Base-by-base conservation (phyloP, 2,113 vertebrate species). In the Azemiops feae region DNA sequence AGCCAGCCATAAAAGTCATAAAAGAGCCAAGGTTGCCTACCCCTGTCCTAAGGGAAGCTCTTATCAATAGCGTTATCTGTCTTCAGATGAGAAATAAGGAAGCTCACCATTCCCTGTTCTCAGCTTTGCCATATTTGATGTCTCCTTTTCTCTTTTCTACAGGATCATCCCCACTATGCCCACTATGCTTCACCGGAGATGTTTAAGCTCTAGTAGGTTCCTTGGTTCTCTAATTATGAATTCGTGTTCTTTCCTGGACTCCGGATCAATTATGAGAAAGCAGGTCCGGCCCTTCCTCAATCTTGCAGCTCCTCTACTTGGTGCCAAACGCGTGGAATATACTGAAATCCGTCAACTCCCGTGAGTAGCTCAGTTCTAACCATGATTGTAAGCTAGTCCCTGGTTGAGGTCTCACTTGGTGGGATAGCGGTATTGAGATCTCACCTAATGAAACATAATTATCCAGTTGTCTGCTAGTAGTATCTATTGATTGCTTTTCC, bases 261-360 rank as follows among this genome's bases (percentile, higher is more conserved):
- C 96, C 0, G 8, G 47, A 2, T 8, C 16, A 53, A 22, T 93
- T 4, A 3, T 88, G 85, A 69, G 45, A 25, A 89, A 96, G n/a
- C 96, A 93, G 12, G 89, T 64, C 22, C 34, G 97, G 43, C 95
- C 94, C 93, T 98, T 98, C 93, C 94, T 98, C 93, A 97, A 96
- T 94, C 95, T 98, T 60, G 96, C 94, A 0, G 94, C 92, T 1
- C 92, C 97, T 14, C 64, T 97, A 87, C 90, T 93, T 45, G 53
- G 95, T 23, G 95, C 95, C 74, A 97, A 97, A 95, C 81, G 94
- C 20, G 97, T 97, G 58, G 97, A 98, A 93, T 98, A 98, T 94
- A 85, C 95, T 0, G 98, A 98, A 94, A 93, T 89, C 92, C 94
- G 96, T 92, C 96, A 94, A 16, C 39, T 98, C 25, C 92, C 95